Percentiles rank a stretch among this genome's conserved stretches.
Conservation (phyloP, 2,888 invertebrate species). For the Anthrax anthrax region DNA sequence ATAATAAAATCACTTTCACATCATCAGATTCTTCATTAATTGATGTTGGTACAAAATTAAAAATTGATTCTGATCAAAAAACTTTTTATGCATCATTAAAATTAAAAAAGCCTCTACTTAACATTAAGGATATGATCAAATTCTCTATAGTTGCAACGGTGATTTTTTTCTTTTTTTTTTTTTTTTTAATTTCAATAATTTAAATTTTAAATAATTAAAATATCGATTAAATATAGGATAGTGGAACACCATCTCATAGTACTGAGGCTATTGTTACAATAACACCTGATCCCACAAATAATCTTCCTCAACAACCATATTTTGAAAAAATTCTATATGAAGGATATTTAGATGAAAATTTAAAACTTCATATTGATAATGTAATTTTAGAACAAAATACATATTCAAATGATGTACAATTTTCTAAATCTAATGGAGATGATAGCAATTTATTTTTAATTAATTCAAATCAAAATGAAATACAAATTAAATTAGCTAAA, state of each 20-base stretch:
- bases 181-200: neutral
- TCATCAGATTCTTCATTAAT: slow-evolving; percentile 13
- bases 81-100: slow-evolving; percentile 15
- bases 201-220: neutral
- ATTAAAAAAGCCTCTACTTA: slow-evolving; percentile 14
- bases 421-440: slow-evolving; percentile 7
- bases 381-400: slow-evolving; percentile 12
- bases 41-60: slow-evolving; percentile 11
- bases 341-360: slow-evolving; percentile 7
- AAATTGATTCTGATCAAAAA: slow-evolving; percentile 11
- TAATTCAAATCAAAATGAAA: slow-evolving; percentile 6
- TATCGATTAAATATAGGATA: slow-evolving; percentile 15
- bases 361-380: slow-evolving; percentile 6
- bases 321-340: slow-evolving; percentile 10
- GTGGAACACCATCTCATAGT: slow-evolving; percentile 13
- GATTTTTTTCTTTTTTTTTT: neutral
- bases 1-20: slow-evolving; percentile 16
- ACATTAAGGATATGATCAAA: slow-evolving; percentile 12
- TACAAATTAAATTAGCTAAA: slow-evolving; percentile 9
- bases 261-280: slow-evolving; percentile 14
- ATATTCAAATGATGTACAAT: slow-evolving; percentile 13
- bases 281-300: slow-evolving; percentile 13
- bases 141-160: slow-evolving; percentile 19
- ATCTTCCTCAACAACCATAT: slow-evolving; percentile 13
- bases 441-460: slow-evolving; percentile 12